These are phyloP conservation scores for Syngnathoides biaculeatus DNA, from an alignment of 2,113 vertebrate genomes.

Conservation along the genomic window DNA sequence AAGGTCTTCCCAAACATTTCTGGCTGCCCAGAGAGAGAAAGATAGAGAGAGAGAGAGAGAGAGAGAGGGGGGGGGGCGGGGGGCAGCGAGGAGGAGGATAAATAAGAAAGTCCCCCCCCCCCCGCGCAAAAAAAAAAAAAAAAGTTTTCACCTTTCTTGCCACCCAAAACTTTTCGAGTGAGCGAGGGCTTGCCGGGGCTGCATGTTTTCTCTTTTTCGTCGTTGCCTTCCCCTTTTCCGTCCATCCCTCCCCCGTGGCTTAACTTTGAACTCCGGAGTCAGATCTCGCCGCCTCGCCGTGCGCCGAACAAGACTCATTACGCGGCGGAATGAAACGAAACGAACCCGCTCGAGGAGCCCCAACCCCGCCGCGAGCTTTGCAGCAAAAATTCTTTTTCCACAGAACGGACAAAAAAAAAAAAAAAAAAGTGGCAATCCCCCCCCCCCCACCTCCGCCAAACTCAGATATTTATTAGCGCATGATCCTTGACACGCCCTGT, in stretches of 20 bases:
- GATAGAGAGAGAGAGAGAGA: too few relatives aligned
- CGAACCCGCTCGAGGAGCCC: slow-evolving; percentile 46
- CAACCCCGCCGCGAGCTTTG: slow-evolving; percentile 25
- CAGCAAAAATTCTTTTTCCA: slow-evolving; percentile 53
- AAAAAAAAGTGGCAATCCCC: slow-evolving; percentile 18
- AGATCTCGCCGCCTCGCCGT: slow-evolving; percentile 33
- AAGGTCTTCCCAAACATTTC: slow-evolving; percentile 58
- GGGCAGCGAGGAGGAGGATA: slow-evolving; percentile 12
- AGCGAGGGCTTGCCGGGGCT: slow-evolving; percentile 25
- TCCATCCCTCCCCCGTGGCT: slow-evolving; percentile 38
- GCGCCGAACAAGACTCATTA: slow-evolving; percentile 50
- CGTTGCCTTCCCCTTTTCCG: slow-evolving; percentile 19
- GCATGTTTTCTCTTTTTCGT: slow-evolving; percentile 11
- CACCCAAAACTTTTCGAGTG: slow-evolving; percentile 37
- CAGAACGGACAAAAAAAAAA: slow-evolving; percentile 41
- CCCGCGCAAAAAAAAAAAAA: slow-evolving; percentile 1
- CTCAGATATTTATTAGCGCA: slow-evolving; percentile 52
- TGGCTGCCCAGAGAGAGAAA: too few relatives aligned
- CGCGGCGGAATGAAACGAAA: slow-evolving; percentile 59
- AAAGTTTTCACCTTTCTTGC: slow-evolving; percentile 13
- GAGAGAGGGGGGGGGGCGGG: too few relatives aligned
- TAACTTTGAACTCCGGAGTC: slow-evolving; percentile 52
- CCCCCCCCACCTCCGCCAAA: slow-evolving; percentile 14
- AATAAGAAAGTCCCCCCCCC: slow-evolving; percentile 22
- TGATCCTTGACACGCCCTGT: slow-evolving; percentile 47